Base-by-base conservation (phyloP, 2,888 invertebrate genomes). In the Lepetodrilus schrolli region DNA sequence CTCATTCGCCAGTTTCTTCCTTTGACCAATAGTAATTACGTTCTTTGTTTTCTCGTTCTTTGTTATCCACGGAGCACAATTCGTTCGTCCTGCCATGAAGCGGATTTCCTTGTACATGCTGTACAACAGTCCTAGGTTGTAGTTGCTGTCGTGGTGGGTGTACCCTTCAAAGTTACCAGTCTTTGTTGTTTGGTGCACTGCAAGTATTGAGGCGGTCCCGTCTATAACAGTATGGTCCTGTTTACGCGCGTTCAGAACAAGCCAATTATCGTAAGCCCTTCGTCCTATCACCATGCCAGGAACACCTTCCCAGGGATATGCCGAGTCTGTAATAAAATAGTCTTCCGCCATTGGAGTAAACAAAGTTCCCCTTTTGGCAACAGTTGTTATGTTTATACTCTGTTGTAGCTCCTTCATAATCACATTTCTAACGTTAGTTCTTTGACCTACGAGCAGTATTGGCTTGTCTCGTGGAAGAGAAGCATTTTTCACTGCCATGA, bases 281-380 rank as follows among this genome's bases (percentile, higher is more conserved):
- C 85, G 79, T n/a, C 87, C 87, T 50, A 87, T 83, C 38, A 86
- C 85, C 66, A 87, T 83, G 58, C 85, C 83, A 21, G 87, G 85
- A 26, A 86, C 80, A 23, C 78, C 78, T 36, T 77, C 77, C 87
- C 87, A 87, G 2, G 84, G 85, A 76, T 80, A 87, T 8, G 70
- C 70, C n/a, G 79, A 75, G 47, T 82, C 81, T 1, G 86, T 84
- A 30, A 87, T 84, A 70, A 87, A 87, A 69, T 81, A 87, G 73
- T 87, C 86, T 70, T 84, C 85, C 0, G 86, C 85, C 66, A 81
- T 81, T 8, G 79, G 80, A 0, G 79, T 82, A 71, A 87, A 87
- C 1, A 85, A 34, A 65, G 78, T 77, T 1, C 86, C 86, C 21
- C 85, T 66, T 47, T 79, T 79, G 0, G 83, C 80, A 26, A 80